phyloP scores from a whole-genome alignment of 2,113 vertebrate genomes.

The Hoplias malabaricus region DNA sequence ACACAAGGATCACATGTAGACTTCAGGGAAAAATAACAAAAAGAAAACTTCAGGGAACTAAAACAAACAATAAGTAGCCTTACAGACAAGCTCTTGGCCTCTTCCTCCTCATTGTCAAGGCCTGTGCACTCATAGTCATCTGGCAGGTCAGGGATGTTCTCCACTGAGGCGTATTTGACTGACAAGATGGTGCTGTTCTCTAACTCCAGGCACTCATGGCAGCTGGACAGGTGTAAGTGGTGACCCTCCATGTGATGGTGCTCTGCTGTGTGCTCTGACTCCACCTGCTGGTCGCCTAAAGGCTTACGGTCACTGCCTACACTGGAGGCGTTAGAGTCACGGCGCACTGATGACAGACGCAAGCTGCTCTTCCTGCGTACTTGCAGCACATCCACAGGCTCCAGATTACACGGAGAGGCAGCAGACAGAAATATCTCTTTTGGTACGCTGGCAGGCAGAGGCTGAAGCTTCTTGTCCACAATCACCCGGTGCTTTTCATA shows the following conservation, averaged over 20 bases:
- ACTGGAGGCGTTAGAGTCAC: neutral
- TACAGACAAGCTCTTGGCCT: neutral
- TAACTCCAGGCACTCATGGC: constrained; percentile 87
- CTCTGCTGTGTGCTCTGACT: constrained; percentile 24
- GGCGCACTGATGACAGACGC: constrained; percentile 8
- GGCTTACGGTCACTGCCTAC: constrained; percentile 9
- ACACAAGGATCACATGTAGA: no score
- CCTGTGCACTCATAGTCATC: constrained; percentile 57
- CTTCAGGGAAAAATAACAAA: no score
- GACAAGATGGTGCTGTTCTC: constrained; percentile 94
- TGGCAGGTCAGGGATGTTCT: constrained; percentile 86
- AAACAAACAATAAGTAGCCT: no score
- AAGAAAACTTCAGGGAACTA: no score
- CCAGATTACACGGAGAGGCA: neutral
- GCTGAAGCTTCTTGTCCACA: neutral
- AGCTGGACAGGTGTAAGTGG: constrained; percentile 88
- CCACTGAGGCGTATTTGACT: constrained; percentile 82
- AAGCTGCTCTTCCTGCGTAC: constrained; percentile 50
- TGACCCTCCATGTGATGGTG: constrained; percentile 67
- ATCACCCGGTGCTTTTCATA: constrained; percentile 44
- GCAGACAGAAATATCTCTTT: neutral
- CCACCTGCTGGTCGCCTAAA: constrained; percentile 22
- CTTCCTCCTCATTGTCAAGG: constrained; percentile 39
- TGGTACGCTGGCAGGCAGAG: neutral
- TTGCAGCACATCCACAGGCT: neutral